Conservation (phyloP, 2,113 vertebrate genomes). For the Phrynocephalus versicolor region DNA sequence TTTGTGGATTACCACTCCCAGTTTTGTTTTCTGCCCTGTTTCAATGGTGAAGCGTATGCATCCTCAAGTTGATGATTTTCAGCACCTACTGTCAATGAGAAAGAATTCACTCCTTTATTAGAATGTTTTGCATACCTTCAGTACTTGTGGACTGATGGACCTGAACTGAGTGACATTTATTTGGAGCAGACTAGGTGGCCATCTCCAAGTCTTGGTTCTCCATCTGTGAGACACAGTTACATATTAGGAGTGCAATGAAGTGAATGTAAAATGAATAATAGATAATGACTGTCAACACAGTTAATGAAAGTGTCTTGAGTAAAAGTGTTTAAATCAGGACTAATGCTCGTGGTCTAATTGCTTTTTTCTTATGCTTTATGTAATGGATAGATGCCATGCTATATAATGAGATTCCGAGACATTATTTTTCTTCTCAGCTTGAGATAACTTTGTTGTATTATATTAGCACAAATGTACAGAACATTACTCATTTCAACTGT, state of each 20-base stretch:
- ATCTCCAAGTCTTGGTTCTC: conserved; percentile 32
- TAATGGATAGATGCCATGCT: conserved; percentile 24
- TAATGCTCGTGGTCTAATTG: conserved; percentile 48
- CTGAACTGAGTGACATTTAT: not conserved
- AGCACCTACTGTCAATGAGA: conserved; percentile 32
- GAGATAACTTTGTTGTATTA: not conserved
- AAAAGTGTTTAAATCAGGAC: conserved; percentile 65
- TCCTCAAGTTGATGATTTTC: conserved; percentile 20
- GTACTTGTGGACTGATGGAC: not conserved
- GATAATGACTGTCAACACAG: conserved; percentile 49
- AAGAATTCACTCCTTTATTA: conserved; percentile 15
- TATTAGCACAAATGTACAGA: not conserved
- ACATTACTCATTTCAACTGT: not conserved
- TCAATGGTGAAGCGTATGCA: not conserved
- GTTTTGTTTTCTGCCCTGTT: conserved; percentile 36
- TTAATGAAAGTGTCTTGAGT: conserved; percentile 66
- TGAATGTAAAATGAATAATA: conserved; percentile 65
- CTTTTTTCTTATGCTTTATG: conserved; percentile 52
- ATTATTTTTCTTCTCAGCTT: conserved; percentile 10
- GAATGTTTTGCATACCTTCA: conserved; percentile 12
- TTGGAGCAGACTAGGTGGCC: not conserved
- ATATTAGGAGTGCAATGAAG: conserved; percentile 53
- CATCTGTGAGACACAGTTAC: conserved; percentile 47
- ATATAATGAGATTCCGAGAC: conserved; percentile 18
- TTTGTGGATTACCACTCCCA: conserved; percentile 29